Conservation (phyloP, 2,113 vertebrate genomes). For the Sturnira hondurensis region DNA sequence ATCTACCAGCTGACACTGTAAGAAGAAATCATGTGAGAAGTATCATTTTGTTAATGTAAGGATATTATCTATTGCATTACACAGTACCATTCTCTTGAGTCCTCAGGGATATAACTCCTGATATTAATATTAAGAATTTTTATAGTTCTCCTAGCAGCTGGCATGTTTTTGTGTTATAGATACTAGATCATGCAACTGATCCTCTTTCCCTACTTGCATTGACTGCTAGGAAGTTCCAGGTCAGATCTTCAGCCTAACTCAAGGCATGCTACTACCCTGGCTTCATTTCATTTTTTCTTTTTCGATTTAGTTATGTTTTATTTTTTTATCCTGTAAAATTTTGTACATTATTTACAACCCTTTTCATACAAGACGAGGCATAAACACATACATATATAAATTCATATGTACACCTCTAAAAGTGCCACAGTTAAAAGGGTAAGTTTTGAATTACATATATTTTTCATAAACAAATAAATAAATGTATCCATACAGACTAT, state of each 20-base stretch:
- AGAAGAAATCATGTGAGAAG: background rate
- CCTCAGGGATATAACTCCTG: background rate
- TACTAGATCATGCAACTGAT: background rate
- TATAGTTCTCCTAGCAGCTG: background rate
- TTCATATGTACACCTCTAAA: background rate
- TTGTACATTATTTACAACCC: background rate
- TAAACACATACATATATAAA: background rate
- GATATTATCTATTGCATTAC: background rate
- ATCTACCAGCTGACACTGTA: background rate
- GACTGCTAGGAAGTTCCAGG: background rate
- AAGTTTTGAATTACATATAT: too few species aligned
- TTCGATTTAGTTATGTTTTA: background rate
- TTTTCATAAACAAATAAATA: too few species aligned
- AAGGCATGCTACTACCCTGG: background rate
- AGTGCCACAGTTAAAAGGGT: too few species aligned
- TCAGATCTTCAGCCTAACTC: background rate
- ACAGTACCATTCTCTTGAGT: background rate
- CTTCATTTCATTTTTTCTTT: background rate
- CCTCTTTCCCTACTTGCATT: background rate
- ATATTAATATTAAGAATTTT: background rate
- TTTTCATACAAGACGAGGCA: background rate
- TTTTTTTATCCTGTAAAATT: conserved; percentile 6
- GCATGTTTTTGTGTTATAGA: background rate
- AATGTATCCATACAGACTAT: background rate
- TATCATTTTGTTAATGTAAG: background rate